These are phyloP conservation scores for Ophioderma brevispina DNA, from an alignment of 35 echinoderm and acorn worm genomes.

Conservation along the genomic window DNA sequence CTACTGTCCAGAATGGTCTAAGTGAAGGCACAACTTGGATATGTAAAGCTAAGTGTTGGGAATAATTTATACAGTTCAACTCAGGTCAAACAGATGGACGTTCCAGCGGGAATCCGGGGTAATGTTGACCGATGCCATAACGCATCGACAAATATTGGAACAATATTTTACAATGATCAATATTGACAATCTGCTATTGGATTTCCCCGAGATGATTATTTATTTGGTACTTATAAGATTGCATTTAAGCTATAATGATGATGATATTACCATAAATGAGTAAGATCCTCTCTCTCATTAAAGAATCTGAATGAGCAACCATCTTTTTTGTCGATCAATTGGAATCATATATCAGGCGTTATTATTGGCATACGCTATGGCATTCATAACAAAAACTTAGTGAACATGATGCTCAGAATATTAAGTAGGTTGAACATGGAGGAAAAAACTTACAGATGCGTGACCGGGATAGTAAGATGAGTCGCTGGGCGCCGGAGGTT, in stretches of 20 bases:
- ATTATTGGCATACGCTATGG: not conserved
- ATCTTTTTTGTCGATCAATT: not conserved
- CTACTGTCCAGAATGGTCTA: not conserved
- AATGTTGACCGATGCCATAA: not conserved
- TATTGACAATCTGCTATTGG: not conserved
- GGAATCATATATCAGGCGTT: not conserved
- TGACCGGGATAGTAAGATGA: not conserved
- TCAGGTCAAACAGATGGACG: not conserved
- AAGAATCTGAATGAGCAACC: not conserved
- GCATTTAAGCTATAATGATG: too few species aligned
- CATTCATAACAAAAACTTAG: slow-evolving; percentile 11
- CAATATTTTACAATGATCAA: not conserved
- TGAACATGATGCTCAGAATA: not conserved
- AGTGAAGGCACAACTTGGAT: not conserved
- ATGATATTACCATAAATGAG: too few species aligned
- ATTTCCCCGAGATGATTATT: not conserved
- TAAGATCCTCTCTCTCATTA: not conserved
- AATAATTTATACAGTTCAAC: not conserved
- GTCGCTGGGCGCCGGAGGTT: not conserved
- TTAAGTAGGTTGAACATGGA: not conserved
- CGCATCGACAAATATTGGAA: not conserved
- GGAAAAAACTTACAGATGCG: not conserved
- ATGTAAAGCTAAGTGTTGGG: not conserved
- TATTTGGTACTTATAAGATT: not conserved
- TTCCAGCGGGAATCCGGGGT: not conserved